Conservation (phyloP, 2,113 vertebrate species). For the Sinosuthora webbiana region DNA sequence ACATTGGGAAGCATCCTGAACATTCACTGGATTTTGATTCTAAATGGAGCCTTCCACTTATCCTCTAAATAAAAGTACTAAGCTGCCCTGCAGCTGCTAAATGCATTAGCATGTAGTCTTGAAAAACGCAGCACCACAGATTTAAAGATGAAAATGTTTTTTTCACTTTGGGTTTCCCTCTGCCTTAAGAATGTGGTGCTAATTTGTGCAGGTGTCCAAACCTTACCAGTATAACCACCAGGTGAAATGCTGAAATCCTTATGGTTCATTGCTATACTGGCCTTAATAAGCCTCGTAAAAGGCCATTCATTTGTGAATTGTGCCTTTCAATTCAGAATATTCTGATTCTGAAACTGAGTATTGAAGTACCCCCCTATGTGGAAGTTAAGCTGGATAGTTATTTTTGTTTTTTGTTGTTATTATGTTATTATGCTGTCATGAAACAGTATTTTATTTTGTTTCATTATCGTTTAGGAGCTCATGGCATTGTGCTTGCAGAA, state of each 20-base stretch:
- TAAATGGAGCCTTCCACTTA: not conserved
- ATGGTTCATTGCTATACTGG: not conserved
- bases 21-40: not conserved
- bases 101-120: not conserved
- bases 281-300: not conserved
- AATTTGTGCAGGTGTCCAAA: not conserved
- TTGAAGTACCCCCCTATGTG: not conserved
- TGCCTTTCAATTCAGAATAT: not conserved
- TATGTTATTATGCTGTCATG: not conserved
- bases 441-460: not conserved
- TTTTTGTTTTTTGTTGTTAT: not conserved
- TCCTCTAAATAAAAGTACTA: not conserved
- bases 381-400: not conserved
- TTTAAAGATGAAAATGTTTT: not conserved
- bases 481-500: conserved; percentile 58
- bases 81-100: not conserved
- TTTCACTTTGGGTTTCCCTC: not conserved
- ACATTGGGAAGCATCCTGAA: not conserved
- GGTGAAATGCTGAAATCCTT: not conserved
- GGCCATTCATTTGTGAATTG: not conserved
- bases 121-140: not conserved
- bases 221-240: not conserved
- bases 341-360: not conserved
- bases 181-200: not conserved
- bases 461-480: conserved; percentile 52